phyloP scores from a whole-genome alignment of 2,888 invertebrate genomes.

The Pseudococcus jackbeardsleyi region DNA sequence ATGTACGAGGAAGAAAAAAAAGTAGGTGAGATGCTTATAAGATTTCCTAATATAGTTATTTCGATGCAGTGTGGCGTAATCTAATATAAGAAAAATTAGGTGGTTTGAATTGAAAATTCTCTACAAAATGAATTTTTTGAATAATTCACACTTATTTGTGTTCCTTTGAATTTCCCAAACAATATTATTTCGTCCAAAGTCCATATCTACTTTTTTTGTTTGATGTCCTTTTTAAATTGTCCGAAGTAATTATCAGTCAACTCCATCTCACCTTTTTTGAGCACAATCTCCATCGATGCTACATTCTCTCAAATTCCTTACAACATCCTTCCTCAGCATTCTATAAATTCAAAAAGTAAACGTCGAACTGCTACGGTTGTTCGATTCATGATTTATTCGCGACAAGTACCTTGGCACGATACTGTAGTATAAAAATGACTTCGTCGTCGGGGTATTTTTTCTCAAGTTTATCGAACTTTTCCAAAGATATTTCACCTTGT shows the following conservation, averaged over 20 bases:
- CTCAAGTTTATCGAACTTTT: slow-evolving; percentile 13
- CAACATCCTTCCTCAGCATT: neutral
- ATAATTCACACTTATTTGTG: neutral
- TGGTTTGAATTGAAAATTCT: neutral
- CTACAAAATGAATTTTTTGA: neutral
- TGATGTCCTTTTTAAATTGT: no score
- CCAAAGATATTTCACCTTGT: neutral
- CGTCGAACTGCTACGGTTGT: neutral
- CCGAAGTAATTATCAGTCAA: no score
- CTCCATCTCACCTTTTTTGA: no score
- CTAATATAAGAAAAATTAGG: no score
- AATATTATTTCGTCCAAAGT: no score
- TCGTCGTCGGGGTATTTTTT: neutral
- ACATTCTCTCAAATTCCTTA: neutral
- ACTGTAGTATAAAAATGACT: neutral
- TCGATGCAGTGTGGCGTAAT: neutral
- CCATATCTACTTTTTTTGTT: no score
- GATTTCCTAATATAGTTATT: neutral
- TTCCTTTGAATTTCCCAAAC: no score
- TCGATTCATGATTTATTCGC: neutral
- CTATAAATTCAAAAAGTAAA: neutral
- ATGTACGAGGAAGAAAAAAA: neutral
- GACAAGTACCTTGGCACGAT: neutral
- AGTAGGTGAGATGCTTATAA: neutral
- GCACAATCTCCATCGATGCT: neutral